Conservation (phyloP, 2,888 invertebrate genomes). For the Coenonympha glycerion region DNA sequence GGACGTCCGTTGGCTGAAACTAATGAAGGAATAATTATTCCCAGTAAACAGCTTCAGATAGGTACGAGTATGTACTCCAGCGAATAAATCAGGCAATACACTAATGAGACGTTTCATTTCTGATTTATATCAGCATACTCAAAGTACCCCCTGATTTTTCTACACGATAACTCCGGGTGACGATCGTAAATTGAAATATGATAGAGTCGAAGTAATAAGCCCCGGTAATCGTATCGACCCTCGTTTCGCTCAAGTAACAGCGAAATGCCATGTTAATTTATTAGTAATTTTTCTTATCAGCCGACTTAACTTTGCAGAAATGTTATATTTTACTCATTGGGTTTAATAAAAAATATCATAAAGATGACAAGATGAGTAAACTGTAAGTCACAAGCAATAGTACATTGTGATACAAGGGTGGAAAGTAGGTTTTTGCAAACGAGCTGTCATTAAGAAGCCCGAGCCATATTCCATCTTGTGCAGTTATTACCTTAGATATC, state of each 20-base stretch:
- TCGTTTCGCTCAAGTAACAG: conserved; percentile 45
- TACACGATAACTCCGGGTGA: conserved; percentile 70
- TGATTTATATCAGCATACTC: conserved; percentile 62
- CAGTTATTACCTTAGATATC: too few relatives aligned
- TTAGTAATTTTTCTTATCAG: conserved; percentile 3
- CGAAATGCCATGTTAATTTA: conserved; percentile 35
- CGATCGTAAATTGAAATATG: conserved; percentile 76
- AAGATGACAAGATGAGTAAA: too few relatives aligned
- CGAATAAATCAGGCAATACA: conserved; percentile 44
- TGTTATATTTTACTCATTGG: too few relatives aligned
- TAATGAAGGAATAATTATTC: too few relatives aligned
- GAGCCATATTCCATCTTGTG: too few relatives aligned
- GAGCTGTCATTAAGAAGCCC: too few relatives aligned
- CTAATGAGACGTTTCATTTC: conserved; percentile 69
- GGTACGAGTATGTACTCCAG: not conserved
- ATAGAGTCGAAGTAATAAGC: conserved; percentile 73
- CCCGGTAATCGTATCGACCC: conserved; percentile 61
- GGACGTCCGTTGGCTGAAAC: too few relatives aligned
- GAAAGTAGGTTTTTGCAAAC: too few relatives aligned
- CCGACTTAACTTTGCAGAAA: not conserved
- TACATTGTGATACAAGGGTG: too few relatives aligned
- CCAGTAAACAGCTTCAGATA: too few relatives aligned
- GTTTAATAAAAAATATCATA: too few relatives aligned
- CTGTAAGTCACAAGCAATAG: too few relatives aligned
- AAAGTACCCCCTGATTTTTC: conserved; percentile 64